Base-by-base conservation (phyloP, 35 echinoderm and acorn worm species). In the Patiria miniata region DNA sequence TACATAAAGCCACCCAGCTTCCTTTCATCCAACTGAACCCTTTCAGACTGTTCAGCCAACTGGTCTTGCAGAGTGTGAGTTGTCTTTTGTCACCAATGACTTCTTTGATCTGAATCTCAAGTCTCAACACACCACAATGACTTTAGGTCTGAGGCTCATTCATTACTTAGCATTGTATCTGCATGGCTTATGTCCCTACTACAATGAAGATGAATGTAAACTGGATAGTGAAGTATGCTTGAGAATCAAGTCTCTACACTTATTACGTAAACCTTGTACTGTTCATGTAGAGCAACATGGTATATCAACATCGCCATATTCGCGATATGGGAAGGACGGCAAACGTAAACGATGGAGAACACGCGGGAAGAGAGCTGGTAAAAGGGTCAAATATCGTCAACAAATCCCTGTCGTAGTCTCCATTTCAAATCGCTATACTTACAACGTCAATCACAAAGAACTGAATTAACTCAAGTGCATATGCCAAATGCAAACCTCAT, bases 231-330 rank as follows among this genome's bases (percentile, higher is more conserved):
- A 44, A 40, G 14, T 39, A 32, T 81, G 79, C 28, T 40, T 40
- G 19, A 81, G 79, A 81, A 37, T 81, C 30, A 17, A 39, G 37
- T 37, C 23, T 40, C 37, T 2, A 81, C n/a, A 81, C n/a, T 40
- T 81, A 22, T 16, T 16, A 50, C 79, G 79, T 81, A 81, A 81
- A 81, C 37, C 79, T 40, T 81, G 79, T 81, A 81, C 79, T 81
- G 79, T 81, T 21, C 79, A 81, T 39, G 37, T 23, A 15, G 79
- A 39, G 28, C n/a, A 50, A 40, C 10, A 37, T 38, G 79, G 17
- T 37, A 12, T 26, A 39, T 16, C 21, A 38, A 33, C 37, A 18
- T 18, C 37, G 37, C 79, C 37, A 37, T 81, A 39, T 81, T 81
- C 39, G 8, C 79, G 79, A 81, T 81, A 81, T 28, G 37, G 79